A percentile compares a stretch with the other conserved stretches of the same genome.
Evolutionary conservation across 2,113 vertebrate genomes (phyloP).

Genomic region (Bucco capensis): DNA sequence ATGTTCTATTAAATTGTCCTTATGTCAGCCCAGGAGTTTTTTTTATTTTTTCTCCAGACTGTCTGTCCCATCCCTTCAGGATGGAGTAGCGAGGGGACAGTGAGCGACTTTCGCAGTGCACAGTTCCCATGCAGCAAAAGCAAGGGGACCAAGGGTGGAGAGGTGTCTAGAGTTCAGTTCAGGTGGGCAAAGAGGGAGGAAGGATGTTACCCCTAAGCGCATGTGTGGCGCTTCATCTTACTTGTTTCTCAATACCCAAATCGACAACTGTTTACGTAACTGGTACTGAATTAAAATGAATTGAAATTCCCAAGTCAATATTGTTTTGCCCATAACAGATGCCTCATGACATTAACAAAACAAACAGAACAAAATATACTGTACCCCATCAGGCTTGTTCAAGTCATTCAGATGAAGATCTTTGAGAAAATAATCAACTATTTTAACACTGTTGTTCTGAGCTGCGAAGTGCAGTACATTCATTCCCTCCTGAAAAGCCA

Average conservation of each 20-base stretch:
- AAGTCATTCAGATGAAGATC: constrained; percentile 86
- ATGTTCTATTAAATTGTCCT: too few relatives aligned
- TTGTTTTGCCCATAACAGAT: not conserved
- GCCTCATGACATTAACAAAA: not conserved
- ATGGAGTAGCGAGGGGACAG: too few relatives aligned
- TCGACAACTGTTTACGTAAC: not conserved
- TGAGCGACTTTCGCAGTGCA: too few relatives aligned
- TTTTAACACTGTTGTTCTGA: constrained; percentile 80
- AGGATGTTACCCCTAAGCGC: not conserved
- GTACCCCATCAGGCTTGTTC: constrained; percentile 80
- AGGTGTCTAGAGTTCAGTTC: not conserved
- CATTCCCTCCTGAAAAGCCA: constrained; percentile 78
- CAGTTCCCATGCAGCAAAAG: not conserved
- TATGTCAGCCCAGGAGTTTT: too few relatives aligned
- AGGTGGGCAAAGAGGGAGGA: not conserved
- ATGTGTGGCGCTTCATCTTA: not conserved
- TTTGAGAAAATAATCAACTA: constrained; percentile 84
- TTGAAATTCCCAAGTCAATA: not conserved
- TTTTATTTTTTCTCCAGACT: too few relatives aligned
- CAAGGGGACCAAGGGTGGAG: not conserved
- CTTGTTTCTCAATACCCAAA: not conserved
- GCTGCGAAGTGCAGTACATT: constrained; percentile 89
- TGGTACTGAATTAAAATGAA: not conserved
- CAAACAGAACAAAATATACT: not conserved
- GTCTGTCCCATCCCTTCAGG: too few relatives aligned